phyloP scores from a whole-genome alignment of 53 echinoderm and acorn worm species.

The Henricia sp. region DNA sequence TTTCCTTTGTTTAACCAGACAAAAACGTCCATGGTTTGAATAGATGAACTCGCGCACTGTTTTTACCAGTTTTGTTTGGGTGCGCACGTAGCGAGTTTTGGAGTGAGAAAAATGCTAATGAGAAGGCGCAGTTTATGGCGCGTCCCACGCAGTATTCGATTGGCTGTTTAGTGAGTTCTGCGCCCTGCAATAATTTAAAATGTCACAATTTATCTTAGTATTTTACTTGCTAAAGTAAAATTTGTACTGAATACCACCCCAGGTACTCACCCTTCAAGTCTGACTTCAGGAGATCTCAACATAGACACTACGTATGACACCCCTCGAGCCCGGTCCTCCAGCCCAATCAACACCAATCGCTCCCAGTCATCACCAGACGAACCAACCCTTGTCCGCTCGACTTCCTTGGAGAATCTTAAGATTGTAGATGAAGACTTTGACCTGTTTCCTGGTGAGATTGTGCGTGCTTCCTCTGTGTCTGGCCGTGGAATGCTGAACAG shows the following conservation, averaged over 20 bases:
- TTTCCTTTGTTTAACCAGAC: no score
- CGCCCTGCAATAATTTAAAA: no score
- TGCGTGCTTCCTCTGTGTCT: constrained; percentile 40
- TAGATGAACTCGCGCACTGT: no score
- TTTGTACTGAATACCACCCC: background rate
- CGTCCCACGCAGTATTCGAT: no score
- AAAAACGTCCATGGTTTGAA: no score
- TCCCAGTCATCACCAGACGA: background rate
- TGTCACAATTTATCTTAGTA: no score
- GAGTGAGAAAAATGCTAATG: no score
- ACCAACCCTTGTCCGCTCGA: constrained; percentile 39
- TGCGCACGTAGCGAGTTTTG: no score
- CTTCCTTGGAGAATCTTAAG: constrained; percentile 49
- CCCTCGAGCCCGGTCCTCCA: constrained; percentile 3
- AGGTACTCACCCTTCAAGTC: background rate
- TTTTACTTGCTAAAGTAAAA: no score
- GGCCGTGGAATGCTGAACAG: constrained; percentile 41
- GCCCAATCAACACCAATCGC: background rate
- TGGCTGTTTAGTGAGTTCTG: no score
- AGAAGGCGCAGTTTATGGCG: no score
- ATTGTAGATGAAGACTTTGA: constrained; percentile 34
- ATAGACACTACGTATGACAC: background rate
- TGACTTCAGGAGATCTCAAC: background rate
- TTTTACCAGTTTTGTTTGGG: no score
- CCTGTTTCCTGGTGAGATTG: constrained; percentile 10